phyloP scores from a whole-genome alignment of 2,113 vertebrate genomes.

The Calypte anna region DNA sequence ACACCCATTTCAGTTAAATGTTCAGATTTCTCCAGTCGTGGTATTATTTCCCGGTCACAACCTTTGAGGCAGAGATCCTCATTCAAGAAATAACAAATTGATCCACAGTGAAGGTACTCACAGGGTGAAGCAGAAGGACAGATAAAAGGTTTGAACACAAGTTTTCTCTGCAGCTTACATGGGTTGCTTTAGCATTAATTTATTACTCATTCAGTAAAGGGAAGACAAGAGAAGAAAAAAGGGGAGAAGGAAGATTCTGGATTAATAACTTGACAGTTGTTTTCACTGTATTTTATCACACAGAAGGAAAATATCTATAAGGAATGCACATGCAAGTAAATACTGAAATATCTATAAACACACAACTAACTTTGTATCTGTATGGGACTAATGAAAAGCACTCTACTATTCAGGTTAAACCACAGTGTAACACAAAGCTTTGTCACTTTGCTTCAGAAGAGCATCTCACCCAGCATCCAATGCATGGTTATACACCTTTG shows the following conservation, averaged over 20 bases:
- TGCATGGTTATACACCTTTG: background rate
- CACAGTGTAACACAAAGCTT: rapidly evolving
- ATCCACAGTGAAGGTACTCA: background rate
- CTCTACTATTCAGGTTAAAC: background rate
- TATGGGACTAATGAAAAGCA: background rate
- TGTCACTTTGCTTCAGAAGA: background rate
- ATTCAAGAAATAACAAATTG: background rate
- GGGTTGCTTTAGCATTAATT: background rate
- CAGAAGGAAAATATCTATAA: background rate
- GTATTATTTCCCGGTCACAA: background rate
- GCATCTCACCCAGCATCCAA: background rate
- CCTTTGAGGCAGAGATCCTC: background rate
- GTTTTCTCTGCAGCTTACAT: background rate
- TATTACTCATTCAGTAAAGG: background rate
- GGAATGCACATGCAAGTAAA: background rate
- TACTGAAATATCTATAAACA: background rate
- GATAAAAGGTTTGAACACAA: background rate
- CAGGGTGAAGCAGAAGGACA: background rate
- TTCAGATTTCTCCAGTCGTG: background rate
- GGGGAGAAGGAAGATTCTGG: background rate
- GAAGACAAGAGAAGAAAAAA: background rate
- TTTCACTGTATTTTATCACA: background rate
- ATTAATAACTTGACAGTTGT: background rate
- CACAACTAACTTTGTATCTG: background rate
- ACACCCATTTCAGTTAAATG: background rate